Base-by-base conservation (phyloP, 2,888 invertebrate genomes). In the Stenolophus ochropezus region DNA sequence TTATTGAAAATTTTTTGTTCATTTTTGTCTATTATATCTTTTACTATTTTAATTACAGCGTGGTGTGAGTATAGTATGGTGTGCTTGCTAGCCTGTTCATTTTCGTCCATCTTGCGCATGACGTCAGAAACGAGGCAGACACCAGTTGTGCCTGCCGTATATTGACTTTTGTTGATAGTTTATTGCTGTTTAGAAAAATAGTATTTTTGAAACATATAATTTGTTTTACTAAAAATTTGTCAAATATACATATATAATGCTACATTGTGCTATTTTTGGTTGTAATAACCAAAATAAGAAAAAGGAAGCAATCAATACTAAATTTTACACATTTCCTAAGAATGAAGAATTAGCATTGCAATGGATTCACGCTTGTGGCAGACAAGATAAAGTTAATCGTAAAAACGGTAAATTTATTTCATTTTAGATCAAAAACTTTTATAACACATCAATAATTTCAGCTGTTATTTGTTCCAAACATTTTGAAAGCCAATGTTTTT, bases 51-150 rank as follows among this genome's bases (percentile, higher is more conserved):
- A n/a, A n/a, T n/a, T n/a, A n/a, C n/a, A n/a, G n/a, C 49, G 49
- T 49, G 49, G 49, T 78, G 61, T 21, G 78, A 78, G 16, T 65
- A 78, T 6, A 78, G 18, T 58, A 78, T 78, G 78, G 78, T 78
- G 78, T 78, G 78, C 58, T 78, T 20, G 78, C 78, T 16, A 65
- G 65, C 78, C 33, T 25, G 33, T 16, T 61, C 25, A 14, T 33
- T 78, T 78, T 42, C 61, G 14, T 20, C 61, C 14, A 23, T 16
- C 49, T 23, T 23, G 65, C 69, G 69, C 79, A 79, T 79, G 79
- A 79, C 79, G 49, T 47, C 79, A 79, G 49, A 47, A 79, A 79
- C 79, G 69, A 79, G 79, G 69, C 21, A 79, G 20, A 21, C 56
- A 20, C 56, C 56, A 56, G 16, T 56, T n/a, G n/a, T n/a, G 21